Evolutionary conservation across 2,797 vertebrate genomes (phyloP).

Genomic region (Emys orbicularis): DNA sequence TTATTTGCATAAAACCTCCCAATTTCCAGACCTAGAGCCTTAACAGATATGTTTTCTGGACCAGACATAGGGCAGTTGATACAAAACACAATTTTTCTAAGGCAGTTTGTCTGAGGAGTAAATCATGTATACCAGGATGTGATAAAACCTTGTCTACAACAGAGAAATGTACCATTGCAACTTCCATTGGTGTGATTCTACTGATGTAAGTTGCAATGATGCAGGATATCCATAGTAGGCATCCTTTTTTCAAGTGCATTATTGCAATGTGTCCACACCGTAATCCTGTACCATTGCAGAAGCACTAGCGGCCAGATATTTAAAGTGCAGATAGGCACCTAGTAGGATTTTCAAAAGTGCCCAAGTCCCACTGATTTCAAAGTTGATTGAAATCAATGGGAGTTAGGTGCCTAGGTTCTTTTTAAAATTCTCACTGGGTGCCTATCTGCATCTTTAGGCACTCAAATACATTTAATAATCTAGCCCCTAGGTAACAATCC

Average conservation of each 20-base stretch:
- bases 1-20: background rate
- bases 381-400: no score
- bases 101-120: background rate
- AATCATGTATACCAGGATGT: background rate
- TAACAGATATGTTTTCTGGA: background rate
- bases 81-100: background rate
- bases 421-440: background rate
- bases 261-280: accelerated
- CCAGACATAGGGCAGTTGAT: background rate
- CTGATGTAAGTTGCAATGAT: background rate
- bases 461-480: background rate
- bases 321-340: background rate
- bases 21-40: background rate
- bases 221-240: background rate
- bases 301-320: accelerated
- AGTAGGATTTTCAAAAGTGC: background rate
- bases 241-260: background rate
- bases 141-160: background rate
- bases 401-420: no score
- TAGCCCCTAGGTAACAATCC: background rate
- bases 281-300: background rate
- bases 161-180: background rate
- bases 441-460: background rate
- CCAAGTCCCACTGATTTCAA: no score
- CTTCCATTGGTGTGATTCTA: background rate